Percentiles rank a stretch among this genome's conserved stretches.
These are phyloP conservation scores for Boloria euphrosyne DNA, from an alignment of 2,888 invertebrate genomes.

Conservation along the genomic window DNA sequence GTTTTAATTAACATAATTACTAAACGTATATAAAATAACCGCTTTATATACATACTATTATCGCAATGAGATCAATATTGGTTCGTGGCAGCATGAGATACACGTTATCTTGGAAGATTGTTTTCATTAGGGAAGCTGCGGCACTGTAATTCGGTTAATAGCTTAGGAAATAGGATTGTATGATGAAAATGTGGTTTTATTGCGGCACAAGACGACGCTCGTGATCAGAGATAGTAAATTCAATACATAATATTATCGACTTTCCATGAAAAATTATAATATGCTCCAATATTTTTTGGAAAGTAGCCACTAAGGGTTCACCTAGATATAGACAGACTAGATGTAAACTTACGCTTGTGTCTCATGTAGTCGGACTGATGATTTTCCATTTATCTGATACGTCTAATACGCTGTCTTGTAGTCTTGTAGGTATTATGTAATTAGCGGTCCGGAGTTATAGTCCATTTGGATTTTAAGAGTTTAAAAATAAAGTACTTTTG, in stretches of 20 bases:
- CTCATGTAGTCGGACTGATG: no score
- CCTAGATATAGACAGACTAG: no score
- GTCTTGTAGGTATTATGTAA: no score
- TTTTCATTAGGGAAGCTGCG: conserved; percentile 7
- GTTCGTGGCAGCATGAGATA: conserved; percentile 1
- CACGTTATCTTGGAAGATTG: conserved; percentile 7
- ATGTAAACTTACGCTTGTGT: no score
- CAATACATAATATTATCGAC: conserved; percentile 1
- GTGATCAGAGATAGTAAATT: neutral
- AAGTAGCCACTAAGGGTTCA: no score
- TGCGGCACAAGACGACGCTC: neutral
- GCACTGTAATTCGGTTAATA: conserved; percentile 11
- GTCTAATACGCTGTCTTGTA: no score
- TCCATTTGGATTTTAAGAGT: no score
- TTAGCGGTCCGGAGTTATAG: no score
- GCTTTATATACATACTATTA: neutral
- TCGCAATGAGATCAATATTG: conserved; percentile 3
- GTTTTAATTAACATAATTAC: neutral
- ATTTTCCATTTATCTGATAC: no score
- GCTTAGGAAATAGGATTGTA: neutral
- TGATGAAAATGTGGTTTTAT: conserved; percentile 2
- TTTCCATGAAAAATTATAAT: neutral
- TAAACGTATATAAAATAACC: neutral
- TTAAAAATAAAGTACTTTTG: no score
- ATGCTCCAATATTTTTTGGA: no score